Evolutionary conservation across 2,888 invertebrate species (phyloP), one percentile per base, ranked within the genome.

Genomic region (Ecliptopera silaceata): DNA sequence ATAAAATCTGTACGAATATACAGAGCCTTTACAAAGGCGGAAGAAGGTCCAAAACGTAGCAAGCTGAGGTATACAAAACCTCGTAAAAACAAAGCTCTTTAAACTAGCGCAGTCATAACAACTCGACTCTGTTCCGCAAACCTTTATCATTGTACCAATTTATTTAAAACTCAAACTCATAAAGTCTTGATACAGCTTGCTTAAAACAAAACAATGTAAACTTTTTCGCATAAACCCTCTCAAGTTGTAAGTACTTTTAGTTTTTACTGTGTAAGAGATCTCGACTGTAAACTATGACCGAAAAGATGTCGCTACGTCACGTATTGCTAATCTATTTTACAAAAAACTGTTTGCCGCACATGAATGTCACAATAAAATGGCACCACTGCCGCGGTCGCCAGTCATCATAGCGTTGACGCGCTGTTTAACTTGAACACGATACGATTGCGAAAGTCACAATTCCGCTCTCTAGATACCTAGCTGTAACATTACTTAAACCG

Each of bases 191-290:
- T 55, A 66, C 61, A 56, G 60, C 61, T 61, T 50, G 26, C 53
- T 55, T 59, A 54, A 57, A 66, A 60, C 66, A 71, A 71, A 69
- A 75, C 70, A 75, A 75, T 71, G 71, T 70, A 64, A 74, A 77
- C 55, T 77, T 77, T 69, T 58, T 54, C 61, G 31, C 71, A 64
- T 75, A 71, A 77, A 76, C 71, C 68, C 66, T 66, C 57, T 46
- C 54, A 71, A 74, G 59, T 68, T 62, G 38, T 57, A 64, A 75
- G 75, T 67, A 77, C 72, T 77, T 77, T 68, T 70, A 72, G 72
- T 71, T 69, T 76, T 74, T 74, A 75, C 71, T 63, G 50, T 74
- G 73, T 71, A 69, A 72, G 66, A 55, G 52, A 61, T 66, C 61
- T 32, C 48, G 41, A 20, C 44, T 57, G 5, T 52, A 20, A 50